A percentile compares a stretch with the other conserved stretches of the same genome.
Evolutionary conservation across 2,888 invertebrate genomes (phyloP).

Genomic region (Polydrusus pterygomalis): DNA sequence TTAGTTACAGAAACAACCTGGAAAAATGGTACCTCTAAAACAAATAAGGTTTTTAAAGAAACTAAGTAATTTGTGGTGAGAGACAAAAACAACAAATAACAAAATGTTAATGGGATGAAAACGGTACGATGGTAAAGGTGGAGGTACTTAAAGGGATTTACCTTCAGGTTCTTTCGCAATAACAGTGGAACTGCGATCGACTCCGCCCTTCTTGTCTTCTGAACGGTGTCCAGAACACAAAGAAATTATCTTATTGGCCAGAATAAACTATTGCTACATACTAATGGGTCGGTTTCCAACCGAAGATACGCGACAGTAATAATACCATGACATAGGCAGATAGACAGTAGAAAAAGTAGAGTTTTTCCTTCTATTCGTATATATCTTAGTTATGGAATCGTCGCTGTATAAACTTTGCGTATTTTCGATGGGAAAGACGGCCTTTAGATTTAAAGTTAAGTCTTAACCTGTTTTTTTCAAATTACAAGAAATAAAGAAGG

Average conservation of each 20-base stretch:
- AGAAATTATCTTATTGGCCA: slow-evolving; percentile 70
- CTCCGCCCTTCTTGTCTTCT: slow-evolving; percentile 94
- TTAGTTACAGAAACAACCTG: neutral
- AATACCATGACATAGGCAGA: too few relatives aligned
- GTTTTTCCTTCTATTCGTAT: too few relatives aligned
- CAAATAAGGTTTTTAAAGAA: neutral
- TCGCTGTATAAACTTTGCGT: too few relatives aligned
- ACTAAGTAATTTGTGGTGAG: neutral
- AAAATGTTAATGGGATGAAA: slow-evolving; percentile 32
- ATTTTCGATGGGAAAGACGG: neutral
- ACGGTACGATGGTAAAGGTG: slow-evolving; percentile 38
- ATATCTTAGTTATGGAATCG: too few relatives aligned
- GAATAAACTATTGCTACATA: slow-evolving; percentile 53
- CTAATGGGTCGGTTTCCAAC: neutral
- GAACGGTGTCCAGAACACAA: slow-evolving; percentile 76
- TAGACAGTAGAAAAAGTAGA: too few relatives aligned
- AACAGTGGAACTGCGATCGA: slow-evolving; percentile 95
- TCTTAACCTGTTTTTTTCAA: neutral
- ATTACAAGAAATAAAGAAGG: too few relatives aligned
- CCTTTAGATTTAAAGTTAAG: neutral
- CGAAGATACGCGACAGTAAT: too few relatives aligned
- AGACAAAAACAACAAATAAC: slow-evolving; percentile 39
- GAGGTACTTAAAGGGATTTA: slow-evolving; percentile 70
- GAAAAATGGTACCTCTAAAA: slow-evolving; percentile 12
- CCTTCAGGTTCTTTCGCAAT: slow-evolving; percentile 96